These are phyloP conservation scores for Cricetomys ansorgei DNA, from an alignment of 2,113 vertebrate genomes.

Conservation along the genomic window DNA sequence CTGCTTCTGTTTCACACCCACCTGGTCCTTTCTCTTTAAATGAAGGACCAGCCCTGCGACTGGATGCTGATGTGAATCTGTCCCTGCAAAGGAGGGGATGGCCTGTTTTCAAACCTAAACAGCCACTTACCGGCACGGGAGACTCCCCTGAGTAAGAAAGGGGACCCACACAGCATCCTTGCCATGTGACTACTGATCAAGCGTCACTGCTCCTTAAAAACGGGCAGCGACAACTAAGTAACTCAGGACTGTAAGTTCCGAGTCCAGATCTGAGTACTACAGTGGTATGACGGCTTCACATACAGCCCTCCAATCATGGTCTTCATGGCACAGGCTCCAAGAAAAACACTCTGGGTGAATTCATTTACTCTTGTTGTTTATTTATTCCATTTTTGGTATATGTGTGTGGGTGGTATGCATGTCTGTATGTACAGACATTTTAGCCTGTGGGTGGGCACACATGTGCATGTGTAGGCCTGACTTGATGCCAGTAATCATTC, in stretches of 20 bases:
- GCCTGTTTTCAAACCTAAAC: neutral
- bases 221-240: neutral
- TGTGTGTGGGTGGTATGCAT: neutral
- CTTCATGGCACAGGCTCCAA: rapidly evolving
- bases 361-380: too few species aligned
- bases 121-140: neutral
- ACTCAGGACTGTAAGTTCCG: neutral
- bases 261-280: neutral
- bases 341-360: neutral
- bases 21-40: neutral
- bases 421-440: neutral
- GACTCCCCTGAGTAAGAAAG: neutral
- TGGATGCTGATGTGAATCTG: neutral
- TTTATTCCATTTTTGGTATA: neutral
- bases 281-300: neutral
- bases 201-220: neutral
- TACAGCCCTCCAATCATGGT: neutral
- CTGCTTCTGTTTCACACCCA: neutral
- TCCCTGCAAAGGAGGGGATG: neutral
- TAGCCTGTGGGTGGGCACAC: neutral
- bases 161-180: neutral
- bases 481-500: neutral
- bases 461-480: neutral
- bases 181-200: neutral
- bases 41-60: neutral